phyloP scores from a whole-genome alignment of 1,140 invertebrate species.

The Apis cerana region DNA sequence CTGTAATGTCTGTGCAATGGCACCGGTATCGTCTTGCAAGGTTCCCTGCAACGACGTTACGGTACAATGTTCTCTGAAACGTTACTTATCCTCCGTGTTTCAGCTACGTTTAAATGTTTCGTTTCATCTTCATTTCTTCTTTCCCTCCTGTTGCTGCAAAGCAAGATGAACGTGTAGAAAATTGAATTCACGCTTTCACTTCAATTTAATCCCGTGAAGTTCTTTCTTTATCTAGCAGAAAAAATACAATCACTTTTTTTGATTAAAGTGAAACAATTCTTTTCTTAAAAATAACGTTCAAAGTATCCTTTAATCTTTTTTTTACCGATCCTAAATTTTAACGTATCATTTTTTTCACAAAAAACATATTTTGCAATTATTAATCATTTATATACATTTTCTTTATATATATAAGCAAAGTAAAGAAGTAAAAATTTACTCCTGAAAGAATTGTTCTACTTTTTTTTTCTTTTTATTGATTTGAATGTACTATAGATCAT shows the following conservation, averaged over 20 bases:
- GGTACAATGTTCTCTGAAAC: conserved; percentile 25
- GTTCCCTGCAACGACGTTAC: conserved; percentile 4
- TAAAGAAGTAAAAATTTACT: too few species aligned
- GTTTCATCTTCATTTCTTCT: neutral
- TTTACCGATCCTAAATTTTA: too few species aligned
- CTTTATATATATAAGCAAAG: too few species aligned
- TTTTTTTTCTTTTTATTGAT: too few species aligned
- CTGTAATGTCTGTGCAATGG: conserved; percentile 6
- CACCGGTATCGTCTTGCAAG: conserved; percentile 16
- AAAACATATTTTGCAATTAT: too few species aligned
- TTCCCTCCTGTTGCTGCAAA: neutral
- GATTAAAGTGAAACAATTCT: neutral
- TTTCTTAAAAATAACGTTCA: neutral
- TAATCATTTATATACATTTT: too few species aligned
- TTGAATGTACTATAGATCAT: too few species aligned
- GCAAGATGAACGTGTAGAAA: neutral
- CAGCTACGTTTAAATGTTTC: conserved; percentile 4
- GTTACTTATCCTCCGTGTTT: neutral
- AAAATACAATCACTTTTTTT: neutral
- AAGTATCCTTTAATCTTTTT: neutral
- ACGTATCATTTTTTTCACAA: too few species aligned
- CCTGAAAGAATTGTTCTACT: too few species aligned
- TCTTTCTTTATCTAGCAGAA: neutral
- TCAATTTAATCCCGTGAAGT: neutral
- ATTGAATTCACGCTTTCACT: neutral